These are phyloP conservation scores for Eurosta solidaginis DNA, from an alignment of 1,140 invertebrate species.

Conservation along the genomic window DNA sequence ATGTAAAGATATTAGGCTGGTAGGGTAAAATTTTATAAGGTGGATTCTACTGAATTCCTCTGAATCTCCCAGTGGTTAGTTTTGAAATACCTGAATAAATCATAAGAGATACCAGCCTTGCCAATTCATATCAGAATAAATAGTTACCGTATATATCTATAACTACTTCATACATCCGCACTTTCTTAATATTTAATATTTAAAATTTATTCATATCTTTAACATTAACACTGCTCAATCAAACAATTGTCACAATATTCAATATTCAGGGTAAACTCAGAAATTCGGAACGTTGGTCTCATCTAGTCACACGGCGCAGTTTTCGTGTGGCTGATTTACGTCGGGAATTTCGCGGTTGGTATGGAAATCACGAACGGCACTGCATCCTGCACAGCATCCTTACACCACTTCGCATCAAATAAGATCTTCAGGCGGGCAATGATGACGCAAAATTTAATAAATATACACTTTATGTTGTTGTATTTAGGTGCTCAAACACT, in stretches of 20 bases:
- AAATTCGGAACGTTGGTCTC: slow-evolving; percentile 56
- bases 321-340: slow-evolving; percentile 52
- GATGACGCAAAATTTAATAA: neutral
- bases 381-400: slow-evolving; percentile 59
- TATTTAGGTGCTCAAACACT: neutral
- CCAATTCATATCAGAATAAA: too few species aligned
- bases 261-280: slow-evolving; percentile 56
- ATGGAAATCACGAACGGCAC: slow-evolving; percentile 56
- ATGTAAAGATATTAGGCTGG: too few species aligned
- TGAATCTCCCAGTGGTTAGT: too few species aligned
- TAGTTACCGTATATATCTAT: too few species aligned
- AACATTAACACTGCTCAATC: slow-evolving; percentile 37
- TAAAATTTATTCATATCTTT: too few species aligned
- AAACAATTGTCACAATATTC: neutral
- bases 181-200: slow-evolving; percentile 8
- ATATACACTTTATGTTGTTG: neutral
- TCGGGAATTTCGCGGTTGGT: slow-evolving; percentile 58
- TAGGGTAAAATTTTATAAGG: too few species aligned
- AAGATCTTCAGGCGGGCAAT: neutral
- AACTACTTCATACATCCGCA: too few species aligned
- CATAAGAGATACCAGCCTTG: too few species aligned
- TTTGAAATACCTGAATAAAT: too few species aligned
- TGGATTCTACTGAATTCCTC: too few species aligned
- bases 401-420: slow-evolving; percentile 54
- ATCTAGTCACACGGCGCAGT: slow-evolving; percentile 52